These are phyloP conservation scores for Oxyteleia sp. DNA, from an alignment of 2,888 invertebrate species.

Conservation along the genomic window DNA sequence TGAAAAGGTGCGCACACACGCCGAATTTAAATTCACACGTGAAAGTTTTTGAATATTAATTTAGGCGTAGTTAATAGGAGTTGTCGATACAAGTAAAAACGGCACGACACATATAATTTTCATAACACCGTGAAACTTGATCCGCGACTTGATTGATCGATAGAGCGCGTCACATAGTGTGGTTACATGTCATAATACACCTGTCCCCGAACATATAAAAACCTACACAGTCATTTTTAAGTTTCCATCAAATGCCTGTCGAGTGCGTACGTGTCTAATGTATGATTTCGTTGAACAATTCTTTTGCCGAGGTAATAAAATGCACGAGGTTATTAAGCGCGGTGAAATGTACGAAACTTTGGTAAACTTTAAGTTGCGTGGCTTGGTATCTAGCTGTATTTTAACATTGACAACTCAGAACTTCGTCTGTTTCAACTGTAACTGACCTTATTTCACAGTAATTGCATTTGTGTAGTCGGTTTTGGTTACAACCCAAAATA, in stretches of 20 bases:
- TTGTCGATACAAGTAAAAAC: slow-evolving; percentile 51
- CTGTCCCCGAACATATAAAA: slow-evolving; percentile 39
- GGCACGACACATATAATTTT: slow-evolving; percentile 51
- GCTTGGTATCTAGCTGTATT: too few species aligned
- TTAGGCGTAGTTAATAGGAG: slow-evolving; percentile 46
- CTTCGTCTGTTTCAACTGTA: too few species aligned
- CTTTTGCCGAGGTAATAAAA: too few species aligned
- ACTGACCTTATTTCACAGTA: too few species aligned
- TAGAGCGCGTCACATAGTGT: slow-evolving; percentile 57
- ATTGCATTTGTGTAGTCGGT: too few species aligned
- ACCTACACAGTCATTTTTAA: slow-evolving; percentile 24
- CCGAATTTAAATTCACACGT: slow-evolving; percentile 47
- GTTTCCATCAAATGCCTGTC: slow-evolving; percentile 16
- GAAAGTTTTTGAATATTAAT: slow-evolving; percentile 69
- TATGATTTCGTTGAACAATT: too few species aligned
- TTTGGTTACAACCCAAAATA: too few species aligned
- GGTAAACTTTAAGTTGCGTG: too few species aligned
- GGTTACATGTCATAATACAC: slow-evolving; percentile 70
- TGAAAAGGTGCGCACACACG: slow-evolving; percentile 25
- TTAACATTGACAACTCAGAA: too few species aligned
- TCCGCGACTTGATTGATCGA: slow-evolving; percentile 69
- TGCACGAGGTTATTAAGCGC: too few species aligned
- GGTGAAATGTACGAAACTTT: too few species aligned
- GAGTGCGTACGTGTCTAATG: too few species aligned
- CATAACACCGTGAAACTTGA: slow-evolving; percentile 64